Evolutionary conservation across 1,140 invertebrate genomes (phyloP).

Genomic region (Cotesia vestalis): DNA sequence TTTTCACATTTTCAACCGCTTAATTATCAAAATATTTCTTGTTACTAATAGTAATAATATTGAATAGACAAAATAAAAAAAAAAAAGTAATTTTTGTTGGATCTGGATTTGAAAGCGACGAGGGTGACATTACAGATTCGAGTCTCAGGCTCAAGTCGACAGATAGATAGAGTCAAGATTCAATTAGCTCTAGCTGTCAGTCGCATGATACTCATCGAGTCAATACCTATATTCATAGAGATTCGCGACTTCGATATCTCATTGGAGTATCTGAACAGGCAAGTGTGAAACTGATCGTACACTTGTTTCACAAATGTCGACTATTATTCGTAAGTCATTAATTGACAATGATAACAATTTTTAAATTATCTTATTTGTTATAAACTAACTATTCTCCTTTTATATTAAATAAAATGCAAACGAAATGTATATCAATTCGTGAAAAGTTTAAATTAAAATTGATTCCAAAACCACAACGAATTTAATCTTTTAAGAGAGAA

Average conservation of each 20-base stretch:
- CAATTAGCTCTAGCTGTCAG: conserved; percentile 65
- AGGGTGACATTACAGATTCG: conserved; percentile 34
- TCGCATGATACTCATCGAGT: conserved; percentile 63
- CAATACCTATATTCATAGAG: conserved; percentile 16
- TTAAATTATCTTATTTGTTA: too few relatives aligned
- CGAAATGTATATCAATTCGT: too few relatives aligned
- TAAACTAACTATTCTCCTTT: too few relatives aligned
- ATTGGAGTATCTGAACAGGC: background rate
- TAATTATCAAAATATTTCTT: too few relatives aligned
- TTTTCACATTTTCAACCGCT: too few relatives aligned
- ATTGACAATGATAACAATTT: too few relatives aligned
- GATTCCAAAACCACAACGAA: too few relatives aligned
- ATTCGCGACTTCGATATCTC: conserved; percentile 10
- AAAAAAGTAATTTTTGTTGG: background rate
- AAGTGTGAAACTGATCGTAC: background rate
- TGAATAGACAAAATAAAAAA: background rate
- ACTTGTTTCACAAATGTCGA: background rate
- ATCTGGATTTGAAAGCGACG: background rate
- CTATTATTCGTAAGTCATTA: too few relatives aligned
- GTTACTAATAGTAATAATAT: too few relatives aligned
- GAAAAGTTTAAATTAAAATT: too few relatives aligned
- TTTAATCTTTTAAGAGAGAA: too few relatives aligned
- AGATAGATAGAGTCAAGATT: conserved; percentile 65
- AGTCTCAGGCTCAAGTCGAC: conserved; percentile 55
- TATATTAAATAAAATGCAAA: too few relatives aligned